Evolutionary conservation across 2,797 vertebrate species (phyloP), one percentile per base, ranked within the genome.

Genomic region (Enteromius afrohamiltoni): DNA sequence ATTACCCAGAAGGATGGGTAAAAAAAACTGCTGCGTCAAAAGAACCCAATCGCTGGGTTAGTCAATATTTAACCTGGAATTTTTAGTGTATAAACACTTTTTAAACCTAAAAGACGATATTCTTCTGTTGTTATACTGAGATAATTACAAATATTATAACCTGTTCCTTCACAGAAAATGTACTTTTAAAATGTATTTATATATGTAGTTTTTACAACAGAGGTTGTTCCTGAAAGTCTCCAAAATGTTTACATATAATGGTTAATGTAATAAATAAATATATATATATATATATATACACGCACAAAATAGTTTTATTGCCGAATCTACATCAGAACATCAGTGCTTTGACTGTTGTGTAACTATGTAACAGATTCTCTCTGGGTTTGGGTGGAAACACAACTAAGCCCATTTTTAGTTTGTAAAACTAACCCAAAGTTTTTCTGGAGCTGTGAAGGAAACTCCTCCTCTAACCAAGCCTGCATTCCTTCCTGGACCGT

Each of bases 371-470:
- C 4, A 26, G 34, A 37, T 60, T 60, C 64, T 67, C 78, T 82
- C 70, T 55, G 40, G 68, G n/a, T 88, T 90, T 83, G 58, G 67
- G 78, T n/a, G 11, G 67, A 76, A 85, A 73, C 82, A 82, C 47
- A 86, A 80, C 82, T 90, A 85, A 90, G 11, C 86, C 80, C 83
- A 77, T 89, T 91, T 90, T 87, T 86, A 87, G 83, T 91, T 83
- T 69, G 31, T 71, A 88, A 87, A 89, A 90, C 85, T 84, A 83
- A 81, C 88, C 88, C 86, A 80, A 83, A 88, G 83, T 89, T 90
- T 89, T 78, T 90, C 85, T 88, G 91, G 91, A 91, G 69, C 64
- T 89, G 87, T 78, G 86, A 89, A 92, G 93, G 92, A 95, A 95
- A 92, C 92, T 90, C 89, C 93, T 91, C 91, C 91, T 93, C 89